Evolutionary conservation across 2,113 vertebrate species (phyloP).

Genomic region (Ellobius talpinus): DNA sequence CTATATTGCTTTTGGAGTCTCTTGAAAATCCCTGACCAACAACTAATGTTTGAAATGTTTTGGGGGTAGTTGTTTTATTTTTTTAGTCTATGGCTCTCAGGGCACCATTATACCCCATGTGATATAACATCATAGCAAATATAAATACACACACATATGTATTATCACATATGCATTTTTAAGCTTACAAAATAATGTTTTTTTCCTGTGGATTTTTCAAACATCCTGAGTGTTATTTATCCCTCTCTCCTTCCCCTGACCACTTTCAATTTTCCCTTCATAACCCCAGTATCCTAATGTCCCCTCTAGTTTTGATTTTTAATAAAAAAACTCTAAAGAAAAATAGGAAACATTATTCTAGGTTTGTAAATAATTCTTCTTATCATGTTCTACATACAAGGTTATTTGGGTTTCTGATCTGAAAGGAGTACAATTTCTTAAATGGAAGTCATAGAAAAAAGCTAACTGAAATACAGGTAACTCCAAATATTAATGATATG

Average conservation of each 20-base stretch:
- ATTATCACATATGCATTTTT: background rate
- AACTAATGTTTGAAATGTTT: background rate
- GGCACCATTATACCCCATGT: background rate
- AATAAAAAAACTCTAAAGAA: slow-evolving; percentile 7
- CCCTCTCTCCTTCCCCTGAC: background rate
- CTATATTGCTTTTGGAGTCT: background rate
- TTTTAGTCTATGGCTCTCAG: background rate
- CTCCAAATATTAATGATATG: background rate
- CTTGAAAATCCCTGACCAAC: background rate
- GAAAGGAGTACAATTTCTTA: background rate
- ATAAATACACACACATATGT: no score
- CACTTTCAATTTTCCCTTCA: background rate
- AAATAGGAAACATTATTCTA: background rate
- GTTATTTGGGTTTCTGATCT: background rate
- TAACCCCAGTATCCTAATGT: background rate
- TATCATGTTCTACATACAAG: slow-evolving; percentile 21
- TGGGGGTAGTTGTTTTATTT: background rate
- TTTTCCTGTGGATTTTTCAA: background rate
- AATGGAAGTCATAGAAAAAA: background rate
- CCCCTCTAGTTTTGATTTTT: background rate
- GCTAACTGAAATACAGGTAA: background rate
- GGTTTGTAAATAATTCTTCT: slow-evolving; percentile 13
- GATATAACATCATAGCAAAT: background rate
- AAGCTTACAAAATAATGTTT: background rate
- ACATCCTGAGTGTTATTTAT: background rate